phyloP scores from a whole-genome alignment of 2,888 invertebrate species.

The Didymodactylos carnosus region DNA sequence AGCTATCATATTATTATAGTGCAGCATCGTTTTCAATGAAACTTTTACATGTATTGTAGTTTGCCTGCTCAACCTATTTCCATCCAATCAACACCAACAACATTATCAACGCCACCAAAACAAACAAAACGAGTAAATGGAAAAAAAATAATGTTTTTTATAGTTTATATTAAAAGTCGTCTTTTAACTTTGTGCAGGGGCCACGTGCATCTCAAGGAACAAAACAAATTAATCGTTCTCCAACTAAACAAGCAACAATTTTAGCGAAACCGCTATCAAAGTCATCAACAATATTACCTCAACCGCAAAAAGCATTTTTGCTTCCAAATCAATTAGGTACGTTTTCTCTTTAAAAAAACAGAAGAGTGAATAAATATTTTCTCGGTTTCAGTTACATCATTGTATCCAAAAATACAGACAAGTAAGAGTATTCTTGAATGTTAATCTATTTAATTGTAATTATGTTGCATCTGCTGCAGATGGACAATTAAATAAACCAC shows the following conservation, averaged over 20 bases:
- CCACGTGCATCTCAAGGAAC: not conserved
- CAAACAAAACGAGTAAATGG: not conserved
- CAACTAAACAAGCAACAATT: not conserved
- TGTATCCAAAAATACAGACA: not conserved
- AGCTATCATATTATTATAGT: too few species aligned
- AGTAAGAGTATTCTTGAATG: not conserved
- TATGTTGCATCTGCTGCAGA: too few species aligned
- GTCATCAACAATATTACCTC: not conserved
- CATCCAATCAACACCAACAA: not conserved
- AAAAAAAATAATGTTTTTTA: not conserved
- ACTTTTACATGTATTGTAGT: too few species aligned
- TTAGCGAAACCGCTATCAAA: not conserved
- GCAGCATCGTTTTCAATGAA: too few species aligned
- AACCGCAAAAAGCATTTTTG: not conserved
- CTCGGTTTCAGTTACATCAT: not conserved
- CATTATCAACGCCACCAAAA: not conserved
- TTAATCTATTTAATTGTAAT: too few species aligned
- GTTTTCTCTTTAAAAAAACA: not conserved
- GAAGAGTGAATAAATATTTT: not conserved
- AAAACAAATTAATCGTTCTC: not conserved
- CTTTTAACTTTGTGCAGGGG: not conserved
- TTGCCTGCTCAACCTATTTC: too few species aligned
- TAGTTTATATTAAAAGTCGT: not conserved
- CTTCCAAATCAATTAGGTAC: not conserved
- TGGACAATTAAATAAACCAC: not conserved